phyloP scores from a whole-genome alignment of 2,888 invertebrate species.

The Ectobius pallidus region DNA sequence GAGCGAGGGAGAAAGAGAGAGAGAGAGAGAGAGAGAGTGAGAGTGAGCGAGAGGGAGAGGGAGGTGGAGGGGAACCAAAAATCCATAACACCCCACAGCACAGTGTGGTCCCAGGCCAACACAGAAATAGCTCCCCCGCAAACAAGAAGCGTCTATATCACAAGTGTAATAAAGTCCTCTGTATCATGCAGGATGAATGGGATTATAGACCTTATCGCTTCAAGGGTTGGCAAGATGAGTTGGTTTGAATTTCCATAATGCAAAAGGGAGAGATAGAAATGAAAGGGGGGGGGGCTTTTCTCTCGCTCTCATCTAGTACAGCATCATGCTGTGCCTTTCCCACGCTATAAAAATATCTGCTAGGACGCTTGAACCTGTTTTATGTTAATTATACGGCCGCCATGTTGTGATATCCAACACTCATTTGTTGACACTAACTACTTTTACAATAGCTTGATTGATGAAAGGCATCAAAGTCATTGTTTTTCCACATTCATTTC shows the following conservation, averaged over 20 bases:
- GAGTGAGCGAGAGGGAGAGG: constrained; percentile 5
- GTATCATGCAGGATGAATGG: neutral
- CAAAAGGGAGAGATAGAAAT: too few relatives aligned
- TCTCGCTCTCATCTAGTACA: too few relatives aligned
- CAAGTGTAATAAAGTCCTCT: neutral
- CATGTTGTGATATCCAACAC: neutral
- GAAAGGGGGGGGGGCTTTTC: too few relatives aligned
- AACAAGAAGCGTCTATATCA: neutral
- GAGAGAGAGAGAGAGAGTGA: too few relatives aligned
- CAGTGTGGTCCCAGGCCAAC: constrained; percentile 27
- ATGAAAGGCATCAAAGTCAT: too few relatives aligned
- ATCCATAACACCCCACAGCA: constrained; percentile 30
- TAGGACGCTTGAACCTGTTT: neutral
- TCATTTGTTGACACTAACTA: too few relatives aligned
- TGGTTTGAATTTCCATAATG: too few relatives aligned
- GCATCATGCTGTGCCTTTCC: neutral
- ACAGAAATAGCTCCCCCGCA: neutral
- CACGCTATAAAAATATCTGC: neutral
- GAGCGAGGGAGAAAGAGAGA: too few relatives aligned
- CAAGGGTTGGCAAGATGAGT: too few relatives aligned
- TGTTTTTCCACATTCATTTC: too few relatives aligned
- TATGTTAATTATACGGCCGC: neutral
- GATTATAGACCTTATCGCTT: neutral
- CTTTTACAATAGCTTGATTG: too few relatives aligned
- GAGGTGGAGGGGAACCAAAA: constrained; percentile 21